phyloP scores from a whole-genome alignment of 2,113 vertebrate genomes.

The Spheniscus mendiculus region DNA sequence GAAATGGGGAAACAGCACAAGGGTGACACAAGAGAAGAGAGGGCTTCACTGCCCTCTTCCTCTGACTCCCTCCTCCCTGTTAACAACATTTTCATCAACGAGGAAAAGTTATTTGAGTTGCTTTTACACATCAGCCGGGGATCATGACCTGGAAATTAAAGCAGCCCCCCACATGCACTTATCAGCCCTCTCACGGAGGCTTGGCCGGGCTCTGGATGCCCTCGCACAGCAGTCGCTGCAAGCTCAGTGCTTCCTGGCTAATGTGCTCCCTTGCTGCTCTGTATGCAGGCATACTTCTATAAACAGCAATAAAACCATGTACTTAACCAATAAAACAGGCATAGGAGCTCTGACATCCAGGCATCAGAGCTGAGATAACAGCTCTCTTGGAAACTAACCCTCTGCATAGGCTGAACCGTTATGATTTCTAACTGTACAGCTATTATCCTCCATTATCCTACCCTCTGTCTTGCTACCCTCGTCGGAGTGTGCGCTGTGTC shows the following conservation, averaged over 20 bases:
- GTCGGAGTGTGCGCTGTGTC: accelerated
- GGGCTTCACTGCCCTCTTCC: accelerated
- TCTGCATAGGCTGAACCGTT: background rate
- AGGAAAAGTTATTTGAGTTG: background rate
- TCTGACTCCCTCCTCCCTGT: background rate
- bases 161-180: accelerated
- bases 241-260: background rate
- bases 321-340: background rate
- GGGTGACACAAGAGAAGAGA: background rate
- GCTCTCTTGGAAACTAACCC: background rate
- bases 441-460: background rate
- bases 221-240: background rate
- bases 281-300: background rate
- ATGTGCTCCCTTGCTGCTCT: background rate
- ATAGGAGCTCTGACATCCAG: background rate
- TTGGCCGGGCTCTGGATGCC: background rate
- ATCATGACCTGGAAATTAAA: background rate
- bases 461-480: accelerated
- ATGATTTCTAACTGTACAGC: background rate
- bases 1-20: background rate
- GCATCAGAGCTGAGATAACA: background rate
- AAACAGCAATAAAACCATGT: background rate
- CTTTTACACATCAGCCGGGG: background rate
- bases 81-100: background rate
- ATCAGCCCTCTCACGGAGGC: background rate